Conservation (phyloP, 2,113 vertebrate genomes). For the Euleptes europaea region DNA sequence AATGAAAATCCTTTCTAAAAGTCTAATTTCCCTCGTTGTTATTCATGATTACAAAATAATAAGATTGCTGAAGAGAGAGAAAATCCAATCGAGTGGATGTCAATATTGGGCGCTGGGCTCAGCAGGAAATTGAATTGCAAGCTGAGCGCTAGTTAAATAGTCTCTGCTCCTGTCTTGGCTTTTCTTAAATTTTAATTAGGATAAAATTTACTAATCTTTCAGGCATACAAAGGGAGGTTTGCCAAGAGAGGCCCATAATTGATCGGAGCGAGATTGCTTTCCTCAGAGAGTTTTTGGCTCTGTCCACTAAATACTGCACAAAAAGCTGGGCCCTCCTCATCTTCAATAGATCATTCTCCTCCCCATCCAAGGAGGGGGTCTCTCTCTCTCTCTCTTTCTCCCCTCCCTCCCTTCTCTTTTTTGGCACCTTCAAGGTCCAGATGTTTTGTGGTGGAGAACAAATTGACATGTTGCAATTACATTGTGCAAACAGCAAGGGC, state of each 20-base stretch:
- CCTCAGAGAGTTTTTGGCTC: slow-evolving; percentile 59
- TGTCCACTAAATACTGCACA: slow-evolving; percentile 54
- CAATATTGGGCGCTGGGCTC: slow-evolving; percentile 60
- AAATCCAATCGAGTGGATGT: slow-evolving; percentile 66
- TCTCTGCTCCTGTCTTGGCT: slow-evolving; percentile 48
- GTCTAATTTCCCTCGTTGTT: slow-evolving; percentile 62
- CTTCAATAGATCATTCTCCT: slow-evolving; percentile 64
- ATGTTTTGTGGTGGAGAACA: slow-evolving; percentile 85
- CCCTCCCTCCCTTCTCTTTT: slow-evolving; percentile 53
- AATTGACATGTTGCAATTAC: slow-evolving; percentile 83
- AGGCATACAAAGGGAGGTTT: slow-evolving; percentile 73
- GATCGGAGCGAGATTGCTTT: slow-evolving; percentile 67
- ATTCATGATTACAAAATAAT: slow-evolving; percentile 69
- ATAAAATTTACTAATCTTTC: slow-evolving; percentile 74
- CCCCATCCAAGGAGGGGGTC: slow-evolving; percentile 31
- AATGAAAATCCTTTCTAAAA: slow-evolving; percentile 46
- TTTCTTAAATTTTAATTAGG: slow-evolving; percentile 74
- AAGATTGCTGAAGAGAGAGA: slow-evolving; percentile 60
- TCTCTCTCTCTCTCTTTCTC: too few relatives aligned
- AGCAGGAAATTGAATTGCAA: slow-evolving; percentile 50
- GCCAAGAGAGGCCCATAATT: slow-evolving; percentile 71
- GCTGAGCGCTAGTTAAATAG: slow-evolving; percentile 46
- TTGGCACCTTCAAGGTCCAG: slow-evolving; percentile 81
- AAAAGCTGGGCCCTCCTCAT: slow-evolving; percentile 52
- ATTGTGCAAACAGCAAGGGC: slow-evolving; percentile 80